Conservation (phyloP, 2,113 vertebrate genomes). For the Entelurus aequoreus region DNA sequence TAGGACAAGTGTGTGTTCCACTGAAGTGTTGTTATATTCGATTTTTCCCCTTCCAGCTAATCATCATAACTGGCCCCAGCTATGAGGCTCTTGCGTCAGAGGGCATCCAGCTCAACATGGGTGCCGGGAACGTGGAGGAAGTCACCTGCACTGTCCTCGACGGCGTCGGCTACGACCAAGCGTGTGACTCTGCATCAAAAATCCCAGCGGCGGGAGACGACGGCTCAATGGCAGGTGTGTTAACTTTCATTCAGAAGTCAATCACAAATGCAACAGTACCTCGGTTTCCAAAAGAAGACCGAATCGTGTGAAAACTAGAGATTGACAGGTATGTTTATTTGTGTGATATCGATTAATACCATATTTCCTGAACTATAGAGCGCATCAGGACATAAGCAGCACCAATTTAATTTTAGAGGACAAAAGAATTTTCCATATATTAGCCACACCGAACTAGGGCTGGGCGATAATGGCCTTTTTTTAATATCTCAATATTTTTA, state of each 20-base stretch:
- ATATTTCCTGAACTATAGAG: too few relatives aligned
- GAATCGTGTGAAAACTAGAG: too few relatives aligned
- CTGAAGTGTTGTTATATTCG: neutral
- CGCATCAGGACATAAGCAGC: too few relatives aligned
- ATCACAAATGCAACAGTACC: too few relatives aligned
- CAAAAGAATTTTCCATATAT: too few relatives aligned
- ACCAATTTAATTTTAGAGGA: too few relatives aligned
- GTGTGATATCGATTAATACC: too few relatives aligned
- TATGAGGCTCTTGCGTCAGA: slow-evolving; percentile 81
- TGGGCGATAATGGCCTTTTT: too few relatives aligned
- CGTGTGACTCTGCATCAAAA: slow-evolving; percentile 51
- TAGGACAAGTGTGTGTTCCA: neutral
- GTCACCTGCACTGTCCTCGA: slow-evolving; percentile 79
- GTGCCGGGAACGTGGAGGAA: slow-evolving; percentile 66
- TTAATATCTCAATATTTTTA: too few relatives aligned
- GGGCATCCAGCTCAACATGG: slow-evolving; percentile 81
- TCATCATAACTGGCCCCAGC: slow-evolving; percentile 83
- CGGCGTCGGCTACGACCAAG: slow-evolving; percentile 72
- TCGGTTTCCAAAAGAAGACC: too few relatives aligned
- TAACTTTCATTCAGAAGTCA: neutral
- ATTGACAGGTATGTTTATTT: too few relatives aligned
- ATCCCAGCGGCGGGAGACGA: slow-evolving; percentile 48
- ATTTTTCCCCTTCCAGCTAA: slow-evolving; percentile 62
- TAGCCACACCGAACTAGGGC: too few relatives aligned
- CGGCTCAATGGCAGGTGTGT: slow-evolving; percentile 56